A percentile compares a stretch with the other conserved stretches of the same genome.
These are phyloP conservation scores for Caerostris extrusa DNA, from an alignment of 1,140 invertebrate species.

Conservation along the genomic window DNA sequence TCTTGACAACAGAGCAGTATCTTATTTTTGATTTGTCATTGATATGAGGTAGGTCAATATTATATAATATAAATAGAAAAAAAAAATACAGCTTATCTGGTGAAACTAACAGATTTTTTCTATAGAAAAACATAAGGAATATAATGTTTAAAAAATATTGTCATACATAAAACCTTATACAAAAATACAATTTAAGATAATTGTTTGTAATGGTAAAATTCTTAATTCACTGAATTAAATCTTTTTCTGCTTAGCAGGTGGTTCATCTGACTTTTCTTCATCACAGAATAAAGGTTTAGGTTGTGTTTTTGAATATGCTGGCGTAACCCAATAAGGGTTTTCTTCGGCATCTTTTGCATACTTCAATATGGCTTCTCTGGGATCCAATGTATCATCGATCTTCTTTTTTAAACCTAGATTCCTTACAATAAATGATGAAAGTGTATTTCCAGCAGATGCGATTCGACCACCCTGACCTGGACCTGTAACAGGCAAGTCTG, in stretches of 20 bases:
- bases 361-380: conserved; percentile 97
- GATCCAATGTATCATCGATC: conserved; percentile 97
- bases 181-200: too few relatives aligned
- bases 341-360: conserved; percentile 98
- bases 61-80: too few relatives aligned
- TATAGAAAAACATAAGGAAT: too few relatives aligned
- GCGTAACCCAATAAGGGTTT: conserved; percentile 98
- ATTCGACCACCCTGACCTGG: conserved; percentile 94
- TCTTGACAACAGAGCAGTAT: too few relatives aligned
- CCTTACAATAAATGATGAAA: conserved; percentile 98
- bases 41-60: too few relatives aligned
- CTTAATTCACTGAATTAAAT: conserved; percentile 14
- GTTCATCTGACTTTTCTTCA: conserved; percentile 81
- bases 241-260: conserved; percentile 82
- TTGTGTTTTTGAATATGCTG: conserved; percentile 93
- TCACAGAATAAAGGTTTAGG: conserved; percentile 88
- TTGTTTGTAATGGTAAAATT: too few relatives aligned
- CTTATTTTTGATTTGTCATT: too few relatives aligned
- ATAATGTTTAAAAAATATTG: too few relatives aligned
- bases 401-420: conserved; percentile 95
- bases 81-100: too few relatives aligned
- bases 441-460: conserved; percentile 95
- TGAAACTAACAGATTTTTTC: too few relatives aligned
- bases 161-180: too few relatives aligned
- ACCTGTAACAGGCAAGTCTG: conserved; percentile 97